These are phyloP conservation scores for Eremobia ochroleuca DNA, from an alignment of 2,888 invertebrate genomes.

Conservation along the genomic window DNA sequence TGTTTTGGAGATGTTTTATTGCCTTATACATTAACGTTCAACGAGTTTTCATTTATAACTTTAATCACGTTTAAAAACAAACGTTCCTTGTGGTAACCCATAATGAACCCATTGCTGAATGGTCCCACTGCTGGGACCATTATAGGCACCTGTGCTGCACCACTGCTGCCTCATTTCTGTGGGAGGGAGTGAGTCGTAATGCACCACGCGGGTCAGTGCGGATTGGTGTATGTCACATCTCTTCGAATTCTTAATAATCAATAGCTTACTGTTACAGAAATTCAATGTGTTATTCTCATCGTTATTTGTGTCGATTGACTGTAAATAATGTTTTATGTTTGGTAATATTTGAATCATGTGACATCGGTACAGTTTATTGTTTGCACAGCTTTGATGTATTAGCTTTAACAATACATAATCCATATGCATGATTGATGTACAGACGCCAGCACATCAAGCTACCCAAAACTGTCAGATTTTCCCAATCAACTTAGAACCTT, in stretches of 20 bases:
- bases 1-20: background rate
- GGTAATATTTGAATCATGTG: conserved; percentile 42
- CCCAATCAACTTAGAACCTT: no score
- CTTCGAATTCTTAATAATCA: background rate
- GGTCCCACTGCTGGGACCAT: no score
- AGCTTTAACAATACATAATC: conserved; percentile 40
- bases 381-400: conserved; percentile 30
- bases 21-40: background rate
- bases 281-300: conserved; percentile 4
- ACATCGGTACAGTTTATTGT: conserved; percentile 40
- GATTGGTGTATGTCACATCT: background rate
- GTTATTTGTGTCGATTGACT: conserved; percentile 32
- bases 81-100: background rate
- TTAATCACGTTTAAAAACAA: background rate
- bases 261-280: background rate
- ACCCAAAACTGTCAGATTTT: no score
- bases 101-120: no score
- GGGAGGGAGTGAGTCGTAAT: background rate
- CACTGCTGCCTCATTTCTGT: no score
- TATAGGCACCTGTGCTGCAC: no score
- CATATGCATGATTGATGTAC: conserved; percentile 32
- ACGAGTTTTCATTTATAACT: background rate
- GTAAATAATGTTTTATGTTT: conserved; percentile 30
- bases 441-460: no score
- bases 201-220: background rate